Evolutionary conservation across 2,888 invertebrate species (phyloP), one percentile per base, ranked within the genome.

Genomic region (Bimastos eiseni): DNA sequence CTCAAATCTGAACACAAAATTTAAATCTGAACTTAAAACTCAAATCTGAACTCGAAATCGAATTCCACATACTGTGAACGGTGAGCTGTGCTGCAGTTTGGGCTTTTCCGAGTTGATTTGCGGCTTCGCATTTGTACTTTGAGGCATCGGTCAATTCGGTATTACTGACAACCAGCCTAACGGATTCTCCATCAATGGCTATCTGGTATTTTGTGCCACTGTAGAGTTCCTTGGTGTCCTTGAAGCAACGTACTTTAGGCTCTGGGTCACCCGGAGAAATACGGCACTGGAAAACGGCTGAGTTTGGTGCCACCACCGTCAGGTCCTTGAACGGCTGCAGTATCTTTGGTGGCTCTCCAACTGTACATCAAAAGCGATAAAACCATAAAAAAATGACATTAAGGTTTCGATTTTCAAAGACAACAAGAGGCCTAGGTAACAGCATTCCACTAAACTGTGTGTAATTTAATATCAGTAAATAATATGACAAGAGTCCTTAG

Each of bases 101-200:
- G 4, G 96, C 96, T 92, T 96, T 96, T 86, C 97, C 97, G 91
- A 96, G 95, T 93, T 96, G 96, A 94, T 97, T 97, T 83, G 95
- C 95, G 2, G 97, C 97, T 92, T 96, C 95, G 93, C 97, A 97
- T 33, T 96, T 96, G 94, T 97, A 97, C 41, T 95, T 96, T 86
- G 96, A 98, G 94, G 97, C 98, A 95, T 98, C 98, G 93, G 96
- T 96, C 92, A 96, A 96, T 30, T 96, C 96, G 84, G 96, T 96
- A 93, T 97, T 96, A 93, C 96, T 96, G 93, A 98, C 97, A 91
- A 97, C 97, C 91, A 98, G 96, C 93, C 96, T 97, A 30, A 92
- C 91, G 4, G 38, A 83, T 38, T 92, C 91, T 30, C 89, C 91
- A 11, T 89, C 86, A 89, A 90, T 89, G 15, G 38, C 91, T 30